Evolutionary conservation across 2,113 vertebrate species (phyloP).

Genomic region (Oncorhynchus clarkii): DNA sequence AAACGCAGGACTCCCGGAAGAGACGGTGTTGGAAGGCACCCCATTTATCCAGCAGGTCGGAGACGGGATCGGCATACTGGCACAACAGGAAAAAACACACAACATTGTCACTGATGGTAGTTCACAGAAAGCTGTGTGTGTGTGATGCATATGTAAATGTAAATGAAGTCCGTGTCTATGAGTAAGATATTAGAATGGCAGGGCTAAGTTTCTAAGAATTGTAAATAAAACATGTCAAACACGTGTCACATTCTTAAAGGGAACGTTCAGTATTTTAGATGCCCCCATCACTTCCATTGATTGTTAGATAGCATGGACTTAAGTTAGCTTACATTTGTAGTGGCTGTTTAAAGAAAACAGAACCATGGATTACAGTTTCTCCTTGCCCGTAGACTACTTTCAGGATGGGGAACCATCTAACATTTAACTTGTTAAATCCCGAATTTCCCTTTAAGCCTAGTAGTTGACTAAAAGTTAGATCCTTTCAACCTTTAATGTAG

Average conservation of each 20-base stretch:
- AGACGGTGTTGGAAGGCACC: conserved; percentile 89
- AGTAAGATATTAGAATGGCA: too few species aligned
- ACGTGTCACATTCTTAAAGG: background rate
- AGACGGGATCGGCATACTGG: conserved; percentile 93
- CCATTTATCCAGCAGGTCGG: conserved; percentile 93
- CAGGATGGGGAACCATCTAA: background rate
- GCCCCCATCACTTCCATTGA: background rate
- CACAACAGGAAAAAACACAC: too few species aligned
- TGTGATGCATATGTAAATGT: background rate
- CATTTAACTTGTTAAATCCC: background rate
- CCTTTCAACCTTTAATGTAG: background rate
- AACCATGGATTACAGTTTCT: too few species aligned
- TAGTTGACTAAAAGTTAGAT: background rate
- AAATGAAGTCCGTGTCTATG: background rate
- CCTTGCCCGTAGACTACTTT: too few species aligned
- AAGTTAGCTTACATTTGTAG: too few species aligned
- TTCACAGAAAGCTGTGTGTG: background rate
- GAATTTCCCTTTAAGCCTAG: too few species aligned
- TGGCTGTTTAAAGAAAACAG: too few species aligned
- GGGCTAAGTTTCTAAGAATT: conserved; percentile 4
- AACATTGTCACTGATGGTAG: too few species aligned
- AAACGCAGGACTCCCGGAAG: conserved; percentile 94
- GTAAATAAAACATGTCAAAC: background rate
- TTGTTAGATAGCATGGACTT: too few species aligned
- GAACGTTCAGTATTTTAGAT: background rate